These are phyloP conservation scores for Porites evermanni DNA, from an alignment of 92 coral and sea anemone genomes.

Conservation along the genomic window DNA sequence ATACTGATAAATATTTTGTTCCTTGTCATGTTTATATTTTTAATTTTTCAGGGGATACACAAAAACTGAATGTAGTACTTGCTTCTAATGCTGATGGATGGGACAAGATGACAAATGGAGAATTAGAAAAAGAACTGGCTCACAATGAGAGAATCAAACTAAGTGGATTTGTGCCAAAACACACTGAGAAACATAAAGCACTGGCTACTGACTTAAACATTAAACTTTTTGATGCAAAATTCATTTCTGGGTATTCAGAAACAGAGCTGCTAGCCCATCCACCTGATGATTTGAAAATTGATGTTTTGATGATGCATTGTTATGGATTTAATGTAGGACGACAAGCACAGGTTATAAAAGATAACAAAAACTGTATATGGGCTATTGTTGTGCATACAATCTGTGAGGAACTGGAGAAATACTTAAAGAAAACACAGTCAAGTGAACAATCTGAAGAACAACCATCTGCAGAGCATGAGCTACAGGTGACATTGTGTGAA, in stretches of 20 bases:
- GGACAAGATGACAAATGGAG: slow-evolving; percentile 30
- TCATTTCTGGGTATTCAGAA: slow-evolving; percentile 1
- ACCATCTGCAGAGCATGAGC: slow-evolving; percentile 8
- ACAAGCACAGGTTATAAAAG: slow-evolving; percentile 34
- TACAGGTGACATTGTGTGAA: slow-evolving; percentile 28
- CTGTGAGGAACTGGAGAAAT: slow-evolving; percentile 41
- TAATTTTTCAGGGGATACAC: background rate
- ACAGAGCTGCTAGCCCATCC: slow-evolving; percentile 30
- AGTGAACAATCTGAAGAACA: background rate
- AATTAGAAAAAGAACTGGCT: slow-evolving; percentile 23
- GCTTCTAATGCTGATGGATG: slow-evolving; percentile 34
- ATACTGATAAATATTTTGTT: too few relatives aligned
- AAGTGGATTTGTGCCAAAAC: slow-evolving; percentile 27
- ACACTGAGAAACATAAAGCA: slow-evolving; percentile 25
- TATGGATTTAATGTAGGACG: slow-evolving; percentile 39
- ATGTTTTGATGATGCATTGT: slow-evolving; percentile 27
- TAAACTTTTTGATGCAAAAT: slow-evolving; percentile 33
- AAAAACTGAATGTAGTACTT: background rate
- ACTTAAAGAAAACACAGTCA: background rate
- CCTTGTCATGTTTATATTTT: too few relatives aligned
- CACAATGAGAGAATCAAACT: slow-evolving; percentile 5
- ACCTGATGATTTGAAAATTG: slow-evolving; percentile 41
- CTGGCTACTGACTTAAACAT: slow-evolving; percentile 9
- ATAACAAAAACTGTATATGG: slow-evolving; percentile 26
- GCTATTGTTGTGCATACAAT: slow-evolving; percentile 39